These are phyloP conservation scores for Dascillus cervinus DNA, from an alignment of 2,888 invertebrate species.

Conservation along the genomic window DNA sequence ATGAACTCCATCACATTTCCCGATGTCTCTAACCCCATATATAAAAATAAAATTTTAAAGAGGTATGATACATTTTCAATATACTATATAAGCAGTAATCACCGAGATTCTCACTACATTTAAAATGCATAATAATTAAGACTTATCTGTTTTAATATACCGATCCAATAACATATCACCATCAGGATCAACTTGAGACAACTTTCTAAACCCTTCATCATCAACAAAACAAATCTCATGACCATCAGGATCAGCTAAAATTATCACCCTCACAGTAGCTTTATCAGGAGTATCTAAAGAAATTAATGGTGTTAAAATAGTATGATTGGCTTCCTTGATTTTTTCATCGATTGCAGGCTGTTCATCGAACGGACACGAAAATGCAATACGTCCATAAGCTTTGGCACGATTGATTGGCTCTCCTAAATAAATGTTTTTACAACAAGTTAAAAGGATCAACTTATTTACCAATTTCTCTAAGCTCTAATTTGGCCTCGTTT, in stretches of 20 bases:
- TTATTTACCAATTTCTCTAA: slow-evolving; percentile 60
- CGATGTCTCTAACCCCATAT: no score
- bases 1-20: no score
- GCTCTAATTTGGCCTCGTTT: slow-evolving; percentile 68
- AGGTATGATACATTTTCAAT: not conserved
- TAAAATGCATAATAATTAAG: no score
- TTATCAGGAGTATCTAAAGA: slow-evolving; percentile 96
- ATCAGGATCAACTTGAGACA: slow-evolving; percentile 79
- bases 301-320: slow-evolving; percentile 81
- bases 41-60: no score
- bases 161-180: slow-evolving; percentile 73
- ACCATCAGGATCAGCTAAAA: slow-evolving; percentile 92
- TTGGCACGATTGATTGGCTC: slow-evolving; percentile 70
- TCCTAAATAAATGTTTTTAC: slow-evolving; percentile 38
- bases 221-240: slow-evolving; percentile 99
- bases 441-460: not conserved
- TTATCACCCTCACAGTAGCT: slow-evolving; percentile 92
- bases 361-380: slow-evolving; percentile 73
- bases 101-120: no score
- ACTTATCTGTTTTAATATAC: slow-evolving; percentile 41
- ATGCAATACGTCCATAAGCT: slow-evolving; percentile 94
- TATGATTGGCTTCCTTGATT: slow-evolving; percentile 61
- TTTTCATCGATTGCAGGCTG: slow-evolving; percentile 69
- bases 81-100: no score
- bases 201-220: slow-evolving; percentile 84